phyloP scores from a whole-genome alignment of 2,797 vertebrate species.

The Acipenser ruthenus region DNA sequence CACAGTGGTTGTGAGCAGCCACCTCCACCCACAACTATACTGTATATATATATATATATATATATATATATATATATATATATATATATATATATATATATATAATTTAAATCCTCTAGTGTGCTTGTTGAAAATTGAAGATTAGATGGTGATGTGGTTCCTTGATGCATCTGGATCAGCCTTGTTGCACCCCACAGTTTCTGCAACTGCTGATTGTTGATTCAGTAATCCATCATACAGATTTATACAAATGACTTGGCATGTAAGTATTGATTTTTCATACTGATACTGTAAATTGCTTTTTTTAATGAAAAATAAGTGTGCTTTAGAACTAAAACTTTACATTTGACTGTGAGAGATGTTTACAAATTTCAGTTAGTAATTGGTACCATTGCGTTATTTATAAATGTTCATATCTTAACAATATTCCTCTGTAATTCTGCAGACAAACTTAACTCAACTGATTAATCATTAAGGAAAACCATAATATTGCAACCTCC shows the following conservation, averaged over 20 bases:
- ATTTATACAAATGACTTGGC: slow-evolving; percentile 12
- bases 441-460: not conserved
- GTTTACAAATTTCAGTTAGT: not conserved
- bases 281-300: slow-evolving; percentile 1
- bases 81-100: no score
- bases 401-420: not conserved
- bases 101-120: no score
- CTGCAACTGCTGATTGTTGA: not conserved
- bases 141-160: no score
- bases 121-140: no score
- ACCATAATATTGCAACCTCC: not conserved
- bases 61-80: no score
- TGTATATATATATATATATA: no score
- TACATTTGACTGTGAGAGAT: no score
- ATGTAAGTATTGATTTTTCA: slow-evolving; percentile 18
- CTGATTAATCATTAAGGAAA: slow-evolving; percentile 7
- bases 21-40: no score
- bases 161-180: not conserved
- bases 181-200: no score
- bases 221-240: slow-evolving; percentile 12
- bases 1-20: no score
- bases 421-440: slow-evolving; percentile 6
- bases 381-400: slow-evolving; percentile 6
- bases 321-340: slow-evolving; percentile 2
- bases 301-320: slow-evolving; percentile 6